Conservation (phyloP, 2,888 invertebrate species). For the Thymelicus lineola region DNA sequence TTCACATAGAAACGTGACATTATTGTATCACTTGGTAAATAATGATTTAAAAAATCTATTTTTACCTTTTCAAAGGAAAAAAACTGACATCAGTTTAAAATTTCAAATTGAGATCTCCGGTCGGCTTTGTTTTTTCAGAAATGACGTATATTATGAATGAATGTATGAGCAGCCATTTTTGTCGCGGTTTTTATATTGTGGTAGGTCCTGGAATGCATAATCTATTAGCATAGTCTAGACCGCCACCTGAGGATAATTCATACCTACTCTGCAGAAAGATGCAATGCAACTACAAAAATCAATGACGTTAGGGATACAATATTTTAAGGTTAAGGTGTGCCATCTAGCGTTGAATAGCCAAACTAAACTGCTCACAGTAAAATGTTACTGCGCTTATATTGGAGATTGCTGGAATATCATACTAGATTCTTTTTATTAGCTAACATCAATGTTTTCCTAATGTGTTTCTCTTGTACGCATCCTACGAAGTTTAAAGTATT, state of each 20-base stretch:
- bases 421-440: no score
- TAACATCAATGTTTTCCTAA: no score
- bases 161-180: neutral
- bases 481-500: no score
- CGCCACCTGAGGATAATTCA: neutral
- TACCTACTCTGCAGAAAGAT: neutral
- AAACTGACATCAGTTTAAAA: neutral
- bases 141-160: neutral
- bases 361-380: no score
- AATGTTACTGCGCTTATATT: no score
- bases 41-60: no score
- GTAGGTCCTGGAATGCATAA: constrained; percentile 14
- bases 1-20: neutral
- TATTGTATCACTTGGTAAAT: neutral
- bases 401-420: no score
- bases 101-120: neutral
- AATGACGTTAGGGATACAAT: no score
- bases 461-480: no score
- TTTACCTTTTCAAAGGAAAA: no score
- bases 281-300: neutral
- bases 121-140: neutral
- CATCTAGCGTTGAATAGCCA: no score
- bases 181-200: neutral
- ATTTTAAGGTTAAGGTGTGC: no score
- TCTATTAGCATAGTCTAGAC: constrained; percentile 10